phyloP scores from a whole-genome alignment of 1,140 invertebrate genomes.

The Cecropterus lyciades region DNA sequence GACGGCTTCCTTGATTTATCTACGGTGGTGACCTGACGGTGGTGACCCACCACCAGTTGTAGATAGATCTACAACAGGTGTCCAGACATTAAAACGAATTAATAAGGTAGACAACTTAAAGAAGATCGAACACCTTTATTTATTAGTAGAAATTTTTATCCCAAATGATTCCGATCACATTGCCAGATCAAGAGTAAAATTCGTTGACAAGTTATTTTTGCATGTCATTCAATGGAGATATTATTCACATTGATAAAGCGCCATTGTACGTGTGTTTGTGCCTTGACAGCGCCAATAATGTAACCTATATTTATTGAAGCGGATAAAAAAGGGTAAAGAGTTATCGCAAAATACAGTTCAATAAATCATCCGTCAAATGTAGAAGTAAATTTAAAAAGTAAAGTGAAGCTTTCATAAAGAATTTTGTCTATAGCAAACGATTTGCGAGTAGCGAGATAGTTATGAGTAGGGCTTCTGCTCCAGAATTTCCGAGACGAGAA shows the following conservation, averaged over 20 bases:
- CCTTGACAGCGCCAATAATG: conserved; percentile 26
- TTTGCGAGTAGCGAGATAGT: background rate
- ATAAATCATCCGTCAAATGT: conserved; percentile 26
- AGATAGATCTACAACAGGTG: no score
- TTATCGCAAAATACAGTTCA: conserved; percentile 27
- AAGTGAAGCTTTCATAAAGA: conserved; percentile 1
- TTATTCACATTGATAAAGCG: conserved; percentile 25
- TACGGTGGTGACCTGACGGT: no score
- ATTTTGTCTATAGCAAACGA: background rate
- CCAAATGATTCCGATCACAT: conserved; percentile 1
- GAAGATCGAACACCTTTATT: no score
- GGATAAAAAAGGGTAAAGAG: conserved; percentile 29
- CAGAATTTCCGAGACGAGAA: no score
- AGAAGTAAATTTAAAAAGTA: conserved; percentile 27
- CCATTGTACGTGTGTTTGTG: conserved; percentile 23
- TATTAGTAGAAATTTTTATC: background rate
- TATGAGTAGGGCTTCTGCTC: no score
- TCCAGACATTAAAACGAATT: no score
- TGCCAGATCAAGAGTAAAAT: conserved; percentile 10
- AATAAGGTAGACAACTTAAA: no score
- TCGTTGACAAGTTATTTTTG: conserved; percentile 21
- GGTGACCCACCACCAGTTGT: no score
- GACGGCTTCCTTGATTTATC: no score
- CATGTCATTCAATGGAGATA: conserved; percentile 15
- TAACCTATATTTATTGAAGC: conserved; percentile 29